Evolutionary conservation across 2,888 invertebrate species (phyloP).

Genomic region (Dorcus hopei): DNA sequence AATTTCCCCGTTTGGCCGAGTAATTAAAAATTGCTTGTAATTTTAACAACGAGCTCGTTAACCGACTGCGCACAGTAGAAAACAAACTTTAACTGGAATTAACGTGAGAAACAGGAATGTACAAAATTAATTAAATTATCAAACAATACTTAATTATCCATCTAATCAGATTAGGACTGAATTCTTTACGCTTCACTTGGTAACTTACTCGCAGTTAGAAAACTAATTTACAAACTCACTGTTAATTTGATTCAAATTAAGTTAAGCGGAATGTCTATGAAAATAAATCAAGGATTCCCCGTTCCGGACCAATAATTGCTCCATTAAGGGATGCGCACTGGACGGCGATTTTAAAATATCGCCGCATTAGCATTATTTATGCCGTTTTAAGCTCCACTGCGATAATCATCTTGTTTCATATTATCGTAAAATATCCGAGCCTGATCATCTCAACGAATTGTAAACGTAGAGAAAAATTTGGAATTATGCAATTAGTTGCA

Average conservation of each 20-base stretch:
- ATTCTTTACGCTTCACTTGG: conserved; percentile 42
- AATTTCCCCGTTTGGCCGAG: too few relatives aligned
- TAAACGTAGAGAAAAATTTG: too few relatives aligned
- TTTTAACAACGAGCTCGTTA: too few relatives aligned
- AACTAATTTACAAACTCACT: conserved; percentile 47
- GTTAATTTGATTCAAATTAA: conserved; percentile 47
- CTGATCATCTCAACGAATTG: too few relatives aligned
- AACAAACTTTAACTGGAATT: too few relatives aligned
- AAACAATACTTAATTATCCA: conserved; percentile 48
- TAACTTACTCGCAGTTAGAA: conserved; percentile 34
- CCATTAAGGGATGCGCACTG: conserved; percentile 12
- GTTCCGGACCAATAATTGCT: conserved; percentile 15
- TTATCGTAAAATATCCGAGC: too few relatives aligned
- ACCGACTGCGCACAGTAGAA: too few relatives aligned
- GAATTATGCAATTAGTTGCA: too few relatives aligned
- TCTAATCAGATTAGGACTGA: conserved; percentile 44
- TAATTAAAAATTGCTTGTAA: too few relatives aligned
- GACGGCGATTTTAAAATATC: background rate
- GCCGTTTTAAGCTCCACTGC: too few relatives aligned
- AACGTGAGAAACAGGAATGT: background rate
- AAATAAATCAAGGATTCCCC: conserved; percentile 32
- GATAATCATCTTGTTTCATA: too few relatives aligned
- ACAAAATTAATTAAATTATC: conserved; percentile 32
- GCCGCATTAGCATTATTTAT: too few relatives aligned
- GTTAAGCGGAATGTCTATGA: conserved; percentile 39